phyloP scores from a whole-genome alignment of 1,140 invertebrate species.

The Drosophila saltans region DNA sequence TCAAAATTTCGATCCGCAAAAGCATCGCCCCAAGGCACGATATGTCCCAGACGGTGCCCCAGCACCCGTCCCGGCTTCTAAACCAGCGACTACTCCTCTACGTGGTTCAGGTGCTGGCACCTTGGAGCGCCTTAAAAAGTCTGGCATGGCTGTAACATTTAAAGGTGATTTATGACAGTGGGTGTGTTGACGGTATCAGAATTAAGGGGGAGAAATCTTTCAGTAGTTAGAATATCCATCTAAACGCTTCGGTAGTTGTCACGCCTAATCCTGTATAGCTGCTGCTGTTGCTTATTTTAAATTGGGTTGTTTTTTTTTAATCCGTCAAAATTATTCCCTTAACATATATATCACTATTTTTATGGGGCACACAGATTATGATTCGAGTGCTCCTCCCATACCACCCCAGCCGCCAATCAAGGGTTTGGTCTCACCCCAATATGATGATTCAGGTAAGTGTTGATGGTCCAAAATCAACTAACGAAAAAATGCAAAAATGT shows the following conservation, averaged over 20 bases:
- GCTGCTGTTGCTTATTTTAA: constrained; percentile 39
- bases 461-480: constrained; percentile 13
- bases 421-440: constrained; percentile 48
- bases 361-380: constrained; percentile 64
- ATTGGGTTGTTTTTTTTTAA: constrained; percentile 37
- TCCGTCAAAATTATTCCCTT: constrained; percentile 40
- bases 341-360: constrained; percentile 54
- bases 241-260: constrained; percentile 35
- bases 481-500: not conserved
- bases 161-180: constrained; percentile 72
- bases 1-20: constrained; percentile 89
- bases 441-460: constrained; percentile 70
- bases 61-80: not conserved
- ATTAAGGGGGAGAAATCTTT: not conserved
- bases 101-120: constrained; percentile 37
- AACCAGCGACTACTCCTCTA: constrained; percentile 11
- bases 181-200: constrained; percentile 9
- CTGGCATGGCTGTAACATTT: constrained; percentile 69
- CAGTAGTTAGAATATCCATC: constrained; percentile 12
- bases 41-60: constrained; percentile 87
- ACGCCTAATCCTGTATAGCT: constrained; percentile 52
- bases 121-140: constrained; percentile 56
- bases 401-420: constrained; percentile 71
- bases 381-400: constrained; percentile 73
- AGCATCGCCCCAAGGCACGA: constrained; percentile 89